Evolutionary conservation across 2,888 invertebrate species (phyloP), one percentile per base, ranked within the genome.

Genomic region (Pocota personata): DNA sequence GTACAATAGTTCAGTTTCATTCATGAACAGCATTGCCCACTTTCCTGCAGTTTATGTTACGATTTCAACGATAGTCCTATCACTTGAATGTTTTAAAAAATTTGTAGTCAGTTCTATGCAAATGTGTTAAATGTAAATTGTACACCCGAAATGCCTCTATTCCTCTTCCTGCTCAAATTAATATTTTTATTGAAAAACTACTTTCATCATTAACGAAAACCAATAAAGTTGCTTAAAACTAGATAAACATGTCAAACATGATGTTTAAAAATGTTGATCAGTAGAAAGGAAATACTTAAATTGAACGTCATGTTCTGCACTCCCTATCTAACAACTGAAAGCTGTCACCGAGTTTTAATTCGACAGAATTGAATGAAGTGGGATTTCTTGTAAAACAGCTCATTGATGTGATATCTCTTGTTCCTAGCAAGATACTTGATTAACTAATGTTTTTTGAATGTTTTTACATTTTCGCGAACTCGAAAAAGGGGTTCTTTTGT

Each of bases 241-340:
- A 55, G 69, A 55, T 69, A 69, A 69, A 55, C 40, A 55, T 55
- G 55, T 69, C 10, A 30, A 19, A 55, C 55, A 69, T 7, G 12
- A 30, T 40, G 24, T 50, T 35, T 4, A 4, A 50, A 50, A 50
- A 21, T 64, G 24, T 40, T 52, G 14, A 52, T 52, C 16, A 52
- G 16, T 19, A 35, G 14, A 55, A 0, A 21, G 1, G n/a, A 37
- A n/a, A 43, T 27, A 8, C 14, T 14, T 5, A 1, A 40, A 14
- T 0, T n/a, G n/a, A 46, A 19, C 46, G 46, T 19, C 19, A 46
- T 46, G 46, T 10, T 46, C 1, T 46, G 19, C 14, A 6, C 14
- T 5, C 40, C 40, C 14, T n/a, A 12, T 12, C 12, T 12, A 37
- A 37, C 37, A 40, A 12, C 14, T 5, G n/a, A 46, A 46, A 7